A percentile compares a stretch with the other conserved stretches of the same genome.
Evolutionary conservation across 2,113 vertebrate species (phyloP).

Genomic region (Falco punctatus): DNA sequence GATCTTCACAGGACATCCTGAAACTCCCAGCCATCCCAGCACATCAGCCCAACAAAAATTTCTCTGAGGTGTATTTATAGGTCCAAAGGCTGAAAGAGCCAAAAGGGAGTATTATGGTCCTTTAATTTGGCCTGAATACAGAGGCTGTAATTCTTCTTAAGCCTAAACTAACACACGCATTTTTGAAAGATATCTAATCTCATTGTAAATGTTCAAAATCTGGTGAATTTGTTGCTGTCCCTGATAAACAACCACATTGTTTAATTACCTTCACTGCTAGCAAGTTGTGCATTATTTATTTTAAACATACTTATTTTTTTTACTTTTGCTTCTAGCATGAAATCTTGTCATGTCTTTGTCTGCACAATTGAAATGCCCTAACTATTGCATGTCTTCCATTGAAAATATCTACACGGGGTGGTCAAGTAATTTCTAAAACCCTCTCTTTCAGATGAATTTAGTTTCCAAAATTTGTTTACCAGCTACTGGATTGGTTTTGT

Average conservation of each 20-base stretch:
- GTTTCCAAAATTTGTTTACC: constrained; percentile 41
- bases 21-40: neutral
- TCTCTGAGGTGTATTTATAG: neutral
- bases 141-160: neutral
- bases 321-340: neutral
- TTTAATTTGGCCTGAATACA: neutral
- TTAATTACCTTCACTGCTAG: neutral
- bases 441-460: neutral
- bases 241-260: neutral
- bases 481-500: constrained; percentile 40
- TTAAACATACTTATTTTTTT: neutral
- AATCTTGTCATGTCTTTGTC: neutral
- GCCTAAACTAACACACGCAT: neutral
- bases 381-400: neutral
- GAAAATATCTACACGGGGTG: neutral
- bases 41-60: neutral
- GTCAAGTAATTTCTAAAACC: constrained; percentile 6
- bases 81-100: neutral
- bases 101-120: neutral
- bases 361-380: neutral
- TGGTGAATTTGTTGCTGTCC: neutral
- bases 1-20: neutral
- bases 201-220: neutral
- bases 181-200: neutral
- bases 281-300: neutral